Conservation (phyloP, 1,140 invertebrate species). For the Procambarus clarkii region DNA sequence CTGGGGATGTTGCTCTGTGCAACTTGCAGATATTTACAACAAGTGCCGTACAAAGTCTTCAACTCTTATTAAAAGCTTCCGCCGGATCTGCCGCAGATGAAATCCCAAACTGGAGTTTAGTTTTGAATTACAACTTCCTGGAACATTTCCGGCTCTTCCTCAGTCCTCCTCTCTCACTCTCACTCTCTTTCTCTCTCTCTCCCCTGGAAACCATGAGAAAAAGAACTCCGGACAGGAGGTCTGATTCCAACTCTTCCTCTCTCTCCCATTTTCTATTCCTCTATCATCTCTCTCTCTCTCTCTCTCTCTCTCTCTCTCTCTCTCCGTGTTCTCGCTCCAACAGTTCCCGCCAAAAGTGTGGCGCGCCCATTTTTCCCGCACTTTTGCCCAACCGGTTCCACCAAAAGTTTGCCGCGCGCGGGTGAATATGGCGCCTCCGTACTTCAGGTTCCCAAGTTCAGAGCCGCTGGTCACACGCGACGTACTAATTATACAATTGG, state of each 20-base stretch:
- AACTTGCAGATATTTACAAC: conserved; percentile 38
- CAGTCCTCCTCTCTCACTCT: background rate
- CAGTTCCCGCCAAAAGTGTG: conserved; percentile 59
- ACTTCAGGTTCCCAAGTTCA: conserved; percentile 43
- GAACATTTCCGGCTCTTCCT: conserved; percentile 40
- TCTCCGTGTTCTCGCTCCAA: conserved; percentile 32
- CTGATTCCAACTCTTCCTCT: background rate
- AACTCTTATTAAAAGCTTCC: conserved; percentile 44
- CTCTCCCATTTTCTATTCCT: conserved; percentile 10
- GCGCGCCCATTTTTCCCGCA: conserved; percentile 44
- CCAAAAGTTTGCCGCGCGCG: conserved; percentile 52
- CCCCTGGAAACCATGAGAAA: too few relatives aligned
- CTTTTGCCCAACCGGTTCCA: conserved; percentile 48
- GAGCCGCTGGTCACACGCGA: conserved; percentile 42
- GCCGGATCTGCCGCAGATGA: conserved; percentile 32
- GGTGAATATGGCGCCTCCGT: conserved; percentile 55
- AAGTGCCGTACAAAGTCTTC: conserved; percentile 43
- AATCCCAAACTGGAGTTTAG: conserved; percentile 32
- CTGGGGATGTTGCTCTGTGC: background rate
- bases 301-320: conserved; percentile 33
- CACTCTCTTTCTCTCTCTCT: background rate
- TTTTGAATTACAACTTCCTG: conserved; percentile 52
- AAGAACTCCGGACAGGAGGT: too few relatives aligned
- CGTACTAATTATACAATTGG: conserved; percentile 50
- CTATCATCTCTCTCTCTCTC: conserved; percentile 12